Base-by-base conservation (phyloP, 2,888 invertebrate species). In the Drosophila macrothrix region DNA sequence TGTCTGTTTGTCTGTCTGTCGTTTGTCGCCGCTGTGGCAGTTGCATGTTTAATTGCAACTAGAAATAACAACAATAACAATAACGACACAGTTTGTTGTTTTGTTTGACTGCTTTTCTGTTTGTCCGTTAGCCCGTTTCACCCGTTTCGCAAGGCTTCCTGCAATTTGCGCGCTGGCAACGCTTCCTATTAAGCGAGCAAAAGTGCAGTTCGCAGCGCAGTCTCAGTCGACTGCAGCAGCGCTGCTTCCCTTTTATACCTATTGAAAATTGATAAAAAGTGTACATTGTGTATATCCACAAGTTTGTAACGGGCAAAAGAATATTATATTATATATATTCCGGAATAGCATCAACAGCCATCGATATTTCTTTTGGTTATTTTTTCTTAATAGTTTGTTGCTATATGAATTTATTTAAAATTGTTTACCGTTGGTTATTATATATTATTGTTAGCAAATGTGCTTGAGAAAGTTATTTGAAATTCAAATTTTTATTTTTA, bases 41-140 rank as follows among this genome's bases (percentile, higher is more conserved):
- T 80, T 76, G 78, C 90, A 90, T 85, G 86, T 90, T 90, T 87
- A 87, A 87, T 87, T 87, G 87, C 90, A 90, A 85, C 86, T 82
- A 85, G 88, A 88, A 90, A 81, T 55, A 35, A n/a, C 28, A 67
- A 31, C 49, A 67, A 39, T 22, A 56, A 22, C 39, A 49, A 25
- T 28, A 12, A 41, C 35, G 52, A 62, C 50, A 54, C 60, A 81
- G 77, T 68, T 77, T 89, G 76, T 79, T 81, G 25, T 46, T 83
- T 56, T 83, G 84, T 73, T 72, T 67, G 76, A 67, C 60, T 71
- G 77, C 80, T 71, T 69, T 67, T 71, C 67, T 41, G 78, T 72
- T 72, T 68, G 73, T 64, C 62, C 65, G 80, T 75, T 76, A 65
- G 72, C 64, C 41, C 59, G 62, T 63, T 46, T 59, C 55, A 41